These are phyloP conservation scores for Poeciliopsis gracilis DNA, from an alignment of 2,797 vertebrate genomes.

Conservation along the genomic window DNA sequence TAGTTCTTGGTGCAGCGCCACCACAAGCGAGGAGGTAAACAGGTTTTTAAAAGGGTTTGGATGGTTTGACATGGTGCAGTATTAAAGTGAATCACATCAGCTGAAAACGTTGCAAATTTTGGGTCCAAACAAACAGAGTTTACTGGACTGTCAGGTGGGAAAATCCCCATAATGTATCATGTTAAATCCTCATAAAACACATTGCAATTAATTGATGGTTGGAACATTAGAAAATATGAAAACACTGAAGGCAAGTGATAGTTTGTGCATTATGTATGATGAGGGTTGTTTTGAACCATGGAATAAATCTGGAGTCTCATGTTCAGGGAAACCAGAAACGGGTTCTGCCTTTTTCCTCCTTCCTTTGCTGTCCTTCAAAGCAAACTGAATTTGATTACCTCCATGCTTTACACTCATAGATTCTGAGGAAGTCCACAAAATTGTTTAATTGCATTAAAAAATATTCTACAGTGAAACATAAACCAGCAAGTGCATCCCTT, in stretches of 20 bases:
- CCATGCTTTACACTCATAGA: not conserved
- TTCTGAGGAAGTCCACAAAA: constrained; percentile 2
- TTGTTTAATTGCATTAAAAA: constrained; percentile 1
- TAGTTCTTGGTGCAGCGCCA: not conserved
- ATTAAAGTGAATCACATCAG: not conserved
- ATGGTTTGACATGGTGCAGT: not conserved
- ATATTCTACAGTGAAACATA: not conserved
- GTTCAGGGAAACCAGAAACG: not conserved
- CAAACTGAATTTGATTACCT: not conserved
- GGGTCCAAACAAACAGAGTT: not conserved
- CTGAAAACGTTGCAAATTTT: not conserved
- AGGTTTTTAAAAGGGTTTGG: not conserved
- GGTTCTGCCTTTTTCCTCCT: not conserved
- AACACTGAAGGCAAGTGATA: not conserved
- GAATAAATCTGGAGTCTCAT: not conserved
- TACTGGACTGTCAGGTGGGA: not conserved
- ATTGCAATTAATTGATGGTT: not conserved
- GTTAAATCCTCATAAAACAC: not conserved
- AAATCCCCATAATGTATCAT: not conserved
- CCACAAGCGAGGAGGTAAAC: not conserved
- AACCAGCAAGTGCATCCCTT: not conserved
- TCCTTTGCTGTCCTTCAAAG: not conserved
- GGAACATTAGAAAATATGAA: not conserved
- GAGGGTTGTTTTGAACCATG: not conserved
- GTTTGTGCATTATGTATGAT: not conserved